Percentiles rank a stretch among this genome's conserved stretches.
phyloP scores from a whole-genome alignment of 2,888 invertebrate genomes.

The Syrista parreyssii region DNA sequence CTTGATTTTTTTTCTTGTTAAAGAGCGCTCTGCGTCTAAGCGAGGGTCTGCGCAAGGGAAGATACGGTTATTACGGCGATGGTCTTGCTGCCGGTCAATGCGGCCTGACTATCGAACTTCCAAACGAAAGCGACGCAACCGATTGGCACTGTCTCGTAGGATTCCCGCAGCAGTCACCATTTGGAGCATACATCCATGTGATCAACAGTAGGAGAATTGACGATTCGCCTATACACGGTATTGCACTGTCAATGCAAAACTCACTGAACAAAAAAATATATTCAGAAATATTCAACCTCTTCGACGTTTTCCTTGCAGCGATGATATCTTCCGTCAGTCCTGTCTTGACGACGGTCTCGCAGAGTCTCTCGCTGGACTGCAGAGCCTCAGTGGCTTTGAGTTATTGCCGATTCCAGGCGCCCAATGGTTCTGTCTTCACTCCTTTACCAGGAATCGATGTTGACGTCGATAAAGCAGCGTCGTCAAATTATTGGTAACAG shows the following conservation, averaged over 20 bases:
- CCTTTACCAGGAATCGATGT: too few relatives aligned
- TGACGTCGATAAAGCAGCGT: too few relatives aligned
- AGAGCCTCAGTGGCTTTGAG: constrained; percentile 60
- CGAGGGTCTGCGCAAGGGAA: constrained; percentile 24
- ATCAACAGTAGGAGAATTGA: constrained; percentile 15
- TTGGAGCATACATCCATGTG: constrained; percentile 10
- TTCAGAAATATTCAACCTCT: background rate
- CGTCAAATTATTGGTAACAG: too few relatives aligned
- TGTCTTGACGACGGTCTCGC: constrained; percentile 10
- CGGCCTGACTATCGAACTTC: constrained; percentile 67
- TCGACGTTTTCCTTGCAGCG: background rate
- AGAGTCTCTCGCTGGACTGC: constrained; percentile 63
- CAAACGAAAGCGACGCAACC: constrained; percentile 60
- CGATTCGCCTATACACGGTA: too few relatives aligned
- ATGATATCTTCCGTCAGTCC: background rate
- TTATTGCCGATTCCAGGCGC: constrained; percentile 55
- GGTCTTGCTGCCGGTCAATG: constrained; percentile 67
- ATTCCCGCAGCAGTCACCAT: constrained; percentile 33
- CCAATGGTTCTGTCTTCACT: too few relatives aligned
- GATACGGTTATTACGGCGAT: constrained; percentile 67
- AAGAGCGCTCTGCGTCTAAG: constrained; percentile 21
- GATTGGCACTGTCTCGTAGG: constrained; percentile 69
- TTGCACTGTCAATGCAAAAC: constrained; percentile 9
- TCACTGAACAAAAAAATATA: constrained; percentile 20
- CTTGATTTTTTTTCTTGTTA: background rate